phyloP scores from a whole-genome alignment of 2,888 invertebrate species.

The Nomada goodeniana region DNA sequence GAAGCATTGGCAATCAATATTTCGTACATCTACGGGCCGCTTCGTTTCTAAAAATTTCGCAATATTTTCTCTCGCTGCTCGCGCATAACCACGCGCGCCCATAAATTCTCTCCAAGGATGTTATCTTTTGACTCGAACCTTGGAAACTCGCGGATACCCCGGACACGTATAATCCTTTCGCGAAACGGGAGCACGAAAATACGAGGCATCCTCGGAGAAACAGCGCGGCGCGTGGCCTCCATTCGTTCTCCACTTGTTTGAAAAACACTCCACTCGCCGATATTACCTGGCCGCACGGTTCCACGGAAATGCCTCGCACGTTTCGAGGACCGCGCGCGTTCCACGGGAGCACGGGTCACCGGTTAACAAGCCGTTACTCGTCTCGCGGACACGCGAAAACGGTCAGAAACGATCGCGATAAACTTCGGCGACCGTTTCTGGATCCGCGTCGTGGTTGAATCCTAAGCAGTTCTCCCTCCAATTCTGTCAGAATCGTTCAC shows the following conservation, averaged over 20 bases:
- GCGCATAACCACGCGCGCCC: background rate
- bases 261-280: constrained; percentile 37
- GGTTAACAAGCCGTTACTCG: constrained; percentile 53
- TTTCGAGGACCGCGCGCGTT: constrained; percentile 35
- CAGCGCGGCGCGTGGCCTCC: background rate
- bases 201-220: background rate
- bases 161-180: too few relatives aligned
- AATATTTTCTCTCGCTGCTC: too few relatives aligned
- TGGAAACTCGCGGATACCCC: too few relatives aligned
- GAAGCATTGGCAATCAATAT: too few relatives aligned
- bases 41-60: too few relatives aligned
- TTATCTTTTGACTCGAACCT: background rate
- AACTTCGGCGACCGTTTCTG: background rate
- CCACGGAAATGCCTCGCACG: constrained; percentile 50
- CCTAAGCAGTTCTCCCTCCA: background rate
- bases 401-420: constrained; percentile 9
- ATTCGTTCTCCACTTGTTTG: constrained; percentile 20
- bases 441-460: constrained; percentile 19
- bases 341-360: constrained; percentile 37
- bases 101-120: background rate
- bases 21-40: too few relatives aligned
- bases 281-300: constrained; percentile 21
- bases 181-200: background rate
- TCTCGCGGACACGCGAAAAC: constrained; percentile 9
- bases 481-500: background rate